A percentile compares a stretch with the other conserved stretches of the same genome.
Conservation (phyloP, 2,888 invertebrate species). For the Steinernema carpocapsae region DNA sequence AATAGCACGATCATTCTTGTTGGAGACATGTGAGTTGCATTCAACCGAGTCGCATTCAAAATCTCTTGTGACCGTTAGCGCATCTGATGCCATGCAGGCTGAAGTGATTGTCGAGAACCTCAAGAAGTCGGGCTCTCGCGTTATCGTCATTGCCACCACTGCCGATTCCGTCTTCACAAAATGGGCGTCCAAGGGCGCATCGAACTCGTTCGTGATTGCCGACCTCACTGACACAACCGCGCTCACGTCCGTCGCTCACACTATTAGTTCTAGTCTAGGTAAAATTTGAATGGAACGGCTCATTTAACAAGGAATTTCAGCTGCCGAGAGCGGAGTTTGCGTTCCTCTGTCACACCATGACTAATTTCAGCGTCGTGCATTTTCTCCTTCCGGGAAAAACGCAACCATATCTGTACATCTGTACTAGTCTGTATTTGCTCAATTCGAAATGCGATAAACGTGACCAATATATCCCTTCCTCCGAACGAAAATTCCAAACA, state of each 20-base stretch:
- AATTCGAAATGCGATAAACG: too few relatives aligned
- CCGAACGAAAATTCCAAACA: too few relatives aligned
- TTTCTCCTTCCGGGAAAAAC: too few relatives aligned
- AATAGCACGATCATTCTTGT: neutral
- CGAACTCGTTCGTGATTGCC: neutral
- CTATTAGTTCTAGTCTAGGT: neutral
- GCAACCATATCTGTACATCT: too few relatives aligned
- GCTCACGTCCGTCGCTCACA: neutral
- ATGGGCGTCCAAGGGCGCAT: neutral
- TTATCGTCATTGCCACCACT: neutral
- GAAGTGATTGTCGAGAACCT: neutral
- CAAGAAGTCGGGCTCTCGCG: neutral
- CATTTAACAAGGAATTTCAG: too few relatives aligned
- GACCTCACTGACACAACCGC: neutral
- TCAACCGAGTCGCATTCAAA: neutral
- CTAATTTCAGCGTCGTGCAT: too few relatives aligned
- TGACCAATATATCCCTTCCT: too few relatives aligned
- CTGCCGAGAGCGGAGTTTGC: too few relatives aligned
- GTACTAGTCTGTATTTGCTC: too few relatives aligned
- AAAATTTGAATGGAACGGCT: too few relatives aligned
- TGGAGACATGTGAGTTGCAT: neutral
- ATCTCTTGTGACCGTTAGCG: neutral
- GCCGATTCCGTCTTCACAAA: neutral
- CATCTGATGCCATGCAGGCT: neutral
- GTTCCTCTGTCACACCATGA: too few relatives aligned